Conservation (phyloP, 1,140 invertebrate genomes). For the Drosophila santomea region DNA sequence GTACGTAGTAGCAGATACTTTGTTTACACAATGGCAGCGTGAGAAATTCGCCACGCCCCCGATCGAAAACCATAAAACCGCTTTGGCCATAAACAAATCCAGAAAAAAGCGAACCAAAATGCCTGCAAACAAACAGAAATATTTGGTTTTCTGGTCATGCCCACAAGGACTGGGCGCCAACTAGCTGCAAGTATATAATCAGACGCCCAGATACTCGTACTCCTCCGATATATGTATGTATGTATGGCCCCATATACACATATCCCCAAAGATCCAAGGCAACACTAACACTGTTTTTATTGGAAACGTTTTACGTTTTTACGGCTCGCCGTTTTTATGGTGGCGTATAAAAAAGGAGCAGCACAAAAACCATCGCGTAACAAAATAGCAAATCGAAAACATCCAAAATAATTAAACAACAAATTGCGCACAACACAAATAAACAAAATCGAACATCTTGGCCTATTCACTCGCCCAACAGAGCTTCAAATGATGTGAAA, state of each 20-base stretch:
- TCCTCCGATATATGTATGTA: neutral
- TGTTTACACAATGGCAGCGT: constrained; percentile 67
- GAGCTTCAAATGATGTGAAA: constrained; percentile 5
- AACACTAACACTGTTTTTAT: constrained; percentile 60
- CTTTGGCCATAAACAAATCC: constrained; percentile 48
- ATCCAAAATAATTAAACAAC: constrained; percentile 62
- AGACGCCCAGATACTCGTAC: constrained; percentile 13
- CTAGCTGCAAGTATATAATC: constrained; percentile 23
- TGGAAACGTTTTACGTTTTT: constrained; percentile 74
- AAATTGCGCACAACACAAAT: constrained; percentile 61
- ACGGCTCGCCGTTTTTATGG: constrained; percentile 69
- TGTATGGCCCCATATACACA: constrained; percentile 16
- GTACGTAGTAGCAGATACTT: constrained; percentile 13
- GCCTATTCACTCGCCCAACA: neutral
- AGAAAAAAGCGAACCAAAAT: constrained; percentile 33
- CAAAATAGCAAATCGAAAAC: constrained; percentile 66
- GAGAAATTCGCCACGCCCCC: constrained; percentile 61
- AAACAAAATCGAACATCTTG: constrained; percentile 34
- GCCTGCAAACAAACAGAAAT: constrained; percentile 63
- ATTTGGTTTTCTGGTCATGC: constrained; percentile 79
- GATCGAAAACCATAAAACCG: constrained; percentile 52
- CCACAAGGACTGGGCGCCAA: constrained; percentile 68
- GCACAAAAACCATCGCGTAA: constrained; percentile 43
- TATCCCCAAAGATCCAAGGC: constrained; percentile 24
- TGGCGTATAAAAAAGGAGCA: constrained; percentile 47